These are phyloP conservation scores for Baccha elongata DNA, from an alignment of 2,888 invertebrate genomes.

Conservation along the genomic window DNA sequence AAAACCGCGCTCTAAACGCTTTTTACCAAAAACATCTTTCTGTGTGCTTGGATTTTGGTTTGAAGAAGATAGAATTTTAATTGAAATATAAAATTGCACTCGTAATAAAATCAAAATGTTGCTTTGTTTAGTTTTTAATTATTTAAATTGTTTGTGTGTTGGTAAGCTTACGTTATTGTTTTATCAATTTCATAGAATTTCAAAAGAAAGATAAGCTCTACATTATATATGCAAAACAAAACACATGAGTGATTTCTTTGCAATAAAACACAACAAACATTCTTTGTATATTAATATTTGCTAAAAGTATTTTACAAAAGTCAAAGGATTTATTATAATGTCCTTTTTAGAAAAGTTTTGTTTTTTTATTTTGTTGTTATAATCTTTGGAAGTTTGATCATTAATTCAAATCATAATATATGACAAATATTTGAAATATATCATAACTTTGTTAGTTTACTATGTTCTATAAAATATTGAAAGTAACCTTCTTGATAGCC, in stretches of 20 bases:
- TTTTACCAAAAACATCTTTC: no score
- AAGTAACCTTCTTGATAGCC: neutral
- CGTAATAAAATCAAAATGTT: no score
- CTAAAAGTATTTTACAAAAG: conserved; percentile 8
- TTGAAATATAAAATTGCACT: no score
- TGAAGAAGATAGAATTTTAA: no score
- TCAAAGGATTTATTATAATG: conserved; percentile 23
- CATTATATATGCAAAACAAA: neutral
- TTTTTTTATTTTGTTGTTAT: conserved; percentile 3
- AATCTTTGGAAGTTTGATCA: conserved; percentile 12
- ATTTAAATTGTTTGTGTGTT: no score
- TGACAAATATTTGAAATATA: conserved; percentile 1
- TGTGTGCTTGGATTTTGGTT: no score
- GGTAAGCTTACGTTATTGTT: no score
- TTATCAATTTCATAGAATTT: no score
- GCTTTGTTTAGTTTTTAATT: no score
- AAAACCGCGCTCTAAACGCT: no score
- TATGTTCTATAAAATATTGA: neutral
- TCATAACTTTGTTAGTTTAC: conserved; percentile 18
- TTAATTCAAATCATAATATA: conserved; percentile 2
- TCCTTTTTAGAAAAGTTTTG: conserved; percentile 2
- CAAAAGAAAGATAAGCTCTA: no score
- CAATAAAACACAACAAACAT: conserved; percentile 13
- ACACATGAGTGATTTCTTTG: neutral
- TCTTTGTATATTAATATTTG: conserved; percentile 13